Evolutionary conservation across 2,113 vertebrate species (phyloP), one percentile per base, ranked within the genome.

Genomic region (Chamaetylas fuelleborni): DNA sequence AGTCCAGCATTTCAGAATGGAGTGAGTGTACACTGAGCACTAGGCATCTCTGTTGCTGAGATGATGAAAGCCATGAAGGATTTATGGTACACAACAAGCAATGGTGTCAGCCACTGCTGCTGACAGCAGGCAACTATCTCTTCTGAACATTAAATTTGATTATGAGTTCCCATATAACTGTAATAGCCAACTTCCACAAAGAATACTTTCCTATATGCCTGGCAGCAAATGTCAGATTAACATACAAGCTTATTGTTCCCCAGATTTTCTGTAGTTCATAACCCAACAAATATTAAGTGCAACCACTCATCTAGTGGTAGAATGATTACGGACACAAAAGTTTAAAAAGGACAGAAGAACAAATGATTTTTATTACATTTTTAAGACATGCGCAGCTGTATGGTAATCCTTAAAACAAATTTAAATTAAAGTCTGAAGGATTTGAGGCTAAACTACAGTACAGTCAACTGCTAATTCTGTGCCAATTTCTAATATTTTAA

Each of bases 211-310:
- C 64, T 86, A 62, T 61, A 90, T 84, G 91, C 71, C 88, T 95
- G 47, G 92, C 88, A 92, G 94, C 80, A 92, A 92, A 78, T 40
- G 24, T 83, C 88, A 83, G 50, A 90, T 86, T 90, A 94, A 92
- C 86, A 65, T 51, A 77, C 34, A 81, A 82, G 82, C 51, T 70
- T 83, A 33, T 47, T 88, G 62, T 73, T 86, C 66, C 67, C 60
- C 69, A 81, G 42, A 74, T 78, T 93, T 94, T 80, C 65, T 48
- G 76, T 61, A 50, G 74, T 56, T 92, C 56, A 14, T n/a, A 92
- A 88, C 54, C 62, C 64, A 93, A 56, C 73, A 89, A 96, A 93
- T 89, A 93, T 42, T 71, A 92, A 88, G 33, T 36, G 53, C 53
- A 91, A 84, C 66, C 51, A 88, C 86, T 92, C 83, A 57, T 82